Base-by-base conservation (phyloP, 2,797 vertebrate genomes). In the Helarctos malayanus region DNA sequence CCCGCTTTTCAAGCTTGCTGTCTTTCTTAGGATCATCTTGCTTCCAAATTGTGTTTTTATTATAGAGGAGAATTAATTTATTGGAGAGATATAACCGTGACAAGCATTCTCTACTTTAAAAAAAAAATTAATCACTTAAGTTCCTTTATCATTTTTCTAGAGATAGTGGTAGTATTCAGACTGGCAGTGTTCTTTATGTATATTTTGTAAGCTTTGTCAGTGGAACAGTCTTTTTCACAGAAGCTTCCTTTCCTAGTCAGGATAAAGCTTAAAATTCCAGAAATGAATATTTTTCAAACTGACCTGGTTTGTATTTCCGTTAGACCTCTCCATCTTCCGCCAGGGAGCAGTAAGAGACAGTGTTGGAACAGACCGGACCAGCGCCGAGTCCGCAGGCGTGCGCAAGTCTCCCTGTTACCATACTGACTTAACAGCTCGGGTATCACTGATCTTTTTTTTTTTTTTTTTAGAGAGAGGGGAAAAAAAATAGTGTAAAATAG, bases 61-160 rank as follows among this genome's bases (percentile, higher is more conserved):
- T 79, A 5, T 75, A 52, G n/a, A 69, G 49, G 14, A 91, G 16
- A 91, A 80, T 84, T 23, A 63, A 61, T 75, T 91, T 78, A 52
- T 78, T 83, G n/a, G 52, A 59, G 41, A 63, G 73, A 49, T 83
- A 61, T 84, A 27, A 63, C 45, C 29, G 1, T 59, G 49, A 80
- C 29, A 75, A 29, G 10, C 21, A 59, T 71, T 73, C 27, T 95
- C 32, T 90, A 32, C 65, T 32, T 78, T 61, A 15, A 57, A 41
- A 35, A 56, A 78, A 41, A 85, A 71, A 32, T 18, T 13, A 29
- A 5, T 95, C 96, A 80, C 41, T 56, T 54, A 84, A 93, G 35
- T 68, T 76, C 15, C 71, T 52, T 65, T 52, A 81, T 32, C 59
- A 41, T 54, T 90, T 97, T 91, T 90, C 92, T 91, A n/a, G 71